phyloP scores from a whole-genome alignment of 2,113 vertebrate genomes.

The Chiloscyllium plagiosum region DNA sequence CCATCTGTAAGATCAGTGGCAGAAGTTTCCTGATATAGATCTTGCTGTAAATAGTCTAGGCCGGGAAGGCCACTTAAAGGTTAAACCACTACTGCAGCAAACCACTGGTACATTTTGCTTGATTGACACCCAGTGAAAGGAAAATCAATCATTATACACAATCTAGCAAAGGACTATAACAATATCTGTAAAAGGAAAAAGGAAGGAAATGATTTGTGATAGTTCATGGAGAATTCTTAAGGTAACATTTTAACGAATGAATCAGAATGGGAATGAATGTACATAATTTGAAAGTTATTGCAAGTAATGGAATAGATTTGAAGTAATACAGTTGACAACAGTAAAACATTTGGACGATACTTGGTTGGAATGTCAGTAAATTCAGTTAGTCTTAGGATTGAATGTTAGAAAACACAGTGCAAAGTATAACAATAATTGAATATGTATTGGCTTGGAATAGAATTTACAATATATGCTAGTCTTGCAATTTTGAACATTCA shows the following conservation, averaged over 20 bases:
- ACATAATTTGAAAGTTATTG: not conserved
- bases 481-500: slow-evolving; percentile 44
- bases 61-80: not conserved
- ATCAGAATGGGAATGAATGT: not conserved
- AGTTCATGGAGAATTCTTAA: not conserved
- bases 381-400: not conserved
- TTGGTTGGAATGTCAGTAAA: slow-evolving; percentile 17
- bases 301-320: not conserved
- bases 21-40: not conserved
- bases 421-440: not conserved
- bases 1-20: not conserved
- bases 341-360: not conserved
- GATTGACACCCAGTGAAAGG: not conserved
- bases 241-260: not conserved
- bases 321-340: not conserved
- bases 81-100: not conserved
- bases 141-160: not conserved
- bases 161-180: not conserved
- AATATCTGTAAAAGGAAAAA: not conserved
- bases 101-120: not conserved
- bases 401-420: not conserved
- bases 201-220: not conserved
- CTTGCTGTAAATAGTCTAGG: not conserved
- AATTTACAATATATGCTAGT: not conserved
- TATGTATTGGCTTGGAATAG: not conserved